Conservation (phyloP, 1,140 invertebrate species). For the Brachystomella parvula region DNA sequence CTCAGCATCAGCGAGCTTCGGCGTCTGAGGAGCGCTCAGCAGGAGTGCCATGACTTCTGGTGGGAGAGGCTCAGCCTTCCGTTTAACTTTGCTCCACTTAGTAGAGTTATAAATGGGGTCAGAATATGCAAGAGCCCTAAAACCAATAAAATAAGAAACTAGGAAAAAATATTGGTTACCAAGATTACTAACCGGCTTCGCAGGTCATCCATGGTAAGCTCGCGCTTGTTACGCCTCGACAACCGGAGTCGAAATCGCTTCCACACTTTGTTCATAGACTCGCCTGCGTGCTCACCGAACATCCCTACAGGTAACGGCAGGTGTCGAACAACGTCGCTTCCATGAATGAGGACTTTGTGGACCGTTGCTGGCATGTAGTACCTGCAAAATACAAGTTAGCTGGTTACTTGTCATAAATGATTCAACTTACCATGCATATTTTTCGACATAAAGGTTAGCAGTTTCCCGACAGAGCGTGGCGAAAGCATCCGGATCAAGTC, state of each 20-base stretch:
- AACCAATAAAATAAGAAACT: too few species aligned
- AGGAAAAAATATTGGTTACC: too few species aligned
- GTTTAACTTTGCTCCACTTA: neutral
- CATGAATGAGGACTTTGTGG: conserved; percentile 41
- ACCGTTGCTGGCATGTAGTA: conserved; percentile 40
- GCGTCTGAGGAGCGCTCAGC: too few species aligned
- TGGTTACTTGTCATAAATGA: too few species aligned
- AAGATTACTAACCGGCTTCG: too few species aligned
- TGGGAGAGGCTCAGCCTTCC: too few species aligned
- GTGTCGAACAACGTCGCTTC: conserved; percentile 39
- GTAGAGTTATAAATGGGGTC: neutral
- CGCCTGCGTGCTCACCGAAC: conserved; percentile 42
- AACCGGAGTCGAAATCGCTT: conserved; percentile 29
- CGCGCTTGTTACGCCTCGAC: neutral
- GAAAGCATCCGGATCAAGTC: neutral
- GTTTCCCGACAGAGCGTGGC: conserved; percentile 12
- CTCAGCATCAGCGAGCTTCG: too few species aligned
- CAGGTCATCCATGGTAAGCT: neutral
- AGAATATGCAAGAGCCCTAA: neutral
- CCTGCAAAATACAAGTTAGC: too few species aligned
- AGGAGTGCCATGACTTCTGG: too few species aligned
- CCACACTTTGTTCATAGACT: conserved; percentile 41
- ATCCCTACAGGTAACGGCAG: conserved; percentile 40
- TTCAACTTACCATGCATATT: conserved; percentile 41
- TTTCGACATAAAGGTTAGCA: conserved; percentile 30